A percentile compares a stretch with the other conserved stretches of the same genome.
phyloP scores from a whole-genome alignment of 2,888 invertebrate genomes.

The Sinotaia quadrata region DNA sequence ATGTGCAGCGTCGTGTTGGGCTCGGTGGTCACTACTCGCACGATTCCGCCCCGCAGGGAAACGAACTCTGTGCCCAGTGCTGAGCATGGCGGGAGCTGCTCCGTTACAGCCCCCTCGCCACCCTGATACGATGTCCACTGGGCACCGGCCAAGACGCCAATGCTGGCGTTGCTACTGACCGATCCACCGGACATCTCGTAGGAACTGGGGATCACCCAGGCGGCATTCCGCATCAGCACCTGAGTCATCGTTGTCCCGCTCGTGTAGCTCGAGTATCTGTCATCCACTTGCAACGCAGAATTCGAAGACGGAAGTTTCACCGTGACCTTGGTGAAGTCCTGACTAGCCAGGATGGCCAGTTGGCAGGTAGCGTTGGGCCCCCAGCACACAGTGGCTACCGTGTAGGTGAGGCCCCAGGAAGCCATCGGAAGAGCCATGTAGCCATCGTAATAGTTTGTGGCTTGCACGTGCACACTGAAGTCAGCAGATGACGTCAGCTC shows the following conservation, averaged over 20 bases:
- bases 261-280: background rate
- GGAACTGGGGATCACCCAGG: background rate
- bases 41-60: background rate
- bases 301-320: conserved; percentile 6
- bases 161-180: background rate
- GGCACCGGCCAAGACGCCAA: conserved; percentile 28
- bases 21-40: conserved; percentile 18
- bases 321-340: conserved; percentile 4
- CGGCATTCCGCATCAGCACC: background rate
- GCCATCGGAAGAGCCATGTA: conserved; percentile 28
- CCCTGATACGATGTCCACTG: conserved; percentile 12
- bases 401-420: conserved; percentile 24
- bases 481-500: background rate
- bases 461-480: conserved; percentile 23
- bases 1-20: conserved; percentile 17
- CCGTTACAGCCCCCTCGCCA: conserved; percentile 14
- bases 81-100: conserved; percentile 21
- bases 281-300: background rate
- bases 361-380: conserved; percentile 7
- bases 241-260: background rate
- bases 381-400: conserved; percentile 20
- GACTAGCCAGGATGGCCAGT: conserved; percentile 22
- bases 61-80: conserved; percentile 18
- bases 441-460: conserved; percentile 23
- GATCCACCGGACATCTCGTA: conserved; percentile 14